Evolutionary conservation across 2,113 vertebrate species (phyloP).

Genomic region (Blennius ocellaris): DNA sequence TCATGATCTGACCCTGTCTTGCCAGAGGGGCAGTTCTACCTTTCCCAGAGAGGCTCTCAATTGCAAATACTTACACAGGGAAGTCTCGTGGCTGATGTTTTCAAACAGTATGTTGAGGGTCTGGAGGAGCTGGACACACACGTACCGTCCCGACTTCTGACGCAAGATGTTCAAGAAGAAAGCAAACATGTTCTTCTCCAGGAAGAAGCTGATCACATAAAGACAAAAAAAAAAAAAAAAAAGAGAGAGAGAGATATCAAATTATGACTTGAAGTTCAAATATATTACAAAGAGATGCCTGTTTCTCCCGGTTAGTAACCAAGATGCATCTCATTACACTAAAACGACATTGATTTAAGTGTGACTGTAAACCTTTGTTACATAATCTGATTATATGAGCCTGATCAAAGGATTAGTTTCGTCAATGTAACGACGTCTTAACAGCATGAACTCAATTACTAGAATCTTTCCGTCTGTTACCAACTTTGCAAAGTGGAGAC

Average conservation of each 20-base stretch:
- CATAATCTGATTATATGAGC: neutral
- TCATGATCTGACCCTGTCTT: too few species aligned
- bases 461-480: too few species aligned
- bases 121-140: slow-evolving; percentile 98
- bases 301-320: neutral
- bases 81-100: slow-evolving; percentile 98
- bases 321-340: neutral
- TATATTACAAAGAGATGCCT: neutral
- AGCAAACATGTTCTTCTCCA: slow-evolving; percentile 99
- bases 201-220: slow-evolving; percentile 88
- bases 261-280: neutral
- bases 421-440: too few species aligned
- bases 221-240: neutral
- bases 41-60: neutral
- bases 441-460: too few species aligned
- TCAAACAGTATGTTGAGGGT: slow-evolving; percentile 99
- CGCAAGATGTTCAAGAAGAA: slow-evolving; percentile 98
- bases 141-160: slow-evolving; percentile 96
- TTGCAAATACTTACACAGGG: slow-evolving; percentile 89
- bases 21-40: neutral
- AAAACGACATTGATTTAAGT: neutral
- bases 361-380: neutral
- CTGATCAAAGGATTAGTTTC: too few species aligned
- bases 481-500: too few species aligned
- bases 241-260: too few species aligned